Conservation (phyloP, 2,113 vertebrate genomes). For the Willisornis vidua region DNA sequence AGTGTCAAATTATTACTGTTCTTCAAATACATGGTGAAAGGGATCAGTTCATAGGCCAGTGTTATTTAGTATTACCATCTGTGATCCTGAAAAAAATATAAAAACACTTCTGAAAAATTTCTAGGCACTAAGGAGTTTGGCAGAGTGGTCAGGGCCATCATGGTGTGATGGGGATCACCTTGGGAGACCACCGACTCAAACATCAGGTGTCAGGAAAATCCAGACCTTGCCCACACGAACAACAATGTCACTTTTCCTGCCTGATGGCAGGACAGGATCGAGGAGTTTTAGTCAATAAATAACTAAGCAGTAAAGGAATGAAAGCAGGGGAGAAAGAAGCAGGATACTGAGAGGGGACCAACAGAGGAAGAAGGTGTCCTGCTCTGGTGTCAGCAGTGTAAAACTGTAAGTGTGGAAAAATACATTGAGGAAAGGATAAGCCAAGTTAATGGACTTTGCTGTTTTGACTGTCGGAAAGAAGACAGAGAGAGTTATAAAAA, state of each 20-base stretch:
- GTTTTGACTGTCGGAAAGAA: not conserved
- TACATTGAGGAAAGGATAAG: not conserved
- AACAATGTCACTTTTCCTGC: not conserved
- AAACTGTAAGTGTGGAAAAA: not conserved
- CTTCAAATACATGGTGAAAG: not conserved
- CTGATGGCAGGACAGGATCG: not conserved
- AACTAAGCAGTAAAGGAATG: not conserved
- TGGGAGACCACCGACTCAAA: not conserved
- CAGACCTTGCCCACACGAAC: fast-evolving
- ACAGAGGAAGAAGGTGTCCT: not conserved
- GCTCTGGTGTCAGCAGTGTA: not conserved
- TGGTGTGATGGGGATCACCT: not conserved
- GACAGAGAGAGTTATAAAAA: not conserved
- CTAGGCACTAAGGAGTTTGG: not conserved
- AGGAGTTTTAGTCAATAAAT: not conserved
- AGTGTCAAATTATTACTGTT: not conserved
- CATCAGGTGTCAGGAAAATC: fast-evolving
- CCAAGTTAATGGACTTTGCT: not conserved
- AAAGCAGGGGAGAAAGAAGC: not conserved
- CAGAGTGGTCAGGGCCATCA: not conserved
- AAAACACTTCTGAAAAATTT: not conserved
- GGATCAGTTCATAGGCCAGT: not conserved
- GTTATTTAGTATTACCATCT: not conserved
- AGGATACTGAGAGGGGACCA: not conserved
- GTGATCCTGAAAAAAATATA: not conserved